phyloP scores from a whole-genome alignment of 1,140 invertebrate species.

The Fopius arisanus region DNA sequence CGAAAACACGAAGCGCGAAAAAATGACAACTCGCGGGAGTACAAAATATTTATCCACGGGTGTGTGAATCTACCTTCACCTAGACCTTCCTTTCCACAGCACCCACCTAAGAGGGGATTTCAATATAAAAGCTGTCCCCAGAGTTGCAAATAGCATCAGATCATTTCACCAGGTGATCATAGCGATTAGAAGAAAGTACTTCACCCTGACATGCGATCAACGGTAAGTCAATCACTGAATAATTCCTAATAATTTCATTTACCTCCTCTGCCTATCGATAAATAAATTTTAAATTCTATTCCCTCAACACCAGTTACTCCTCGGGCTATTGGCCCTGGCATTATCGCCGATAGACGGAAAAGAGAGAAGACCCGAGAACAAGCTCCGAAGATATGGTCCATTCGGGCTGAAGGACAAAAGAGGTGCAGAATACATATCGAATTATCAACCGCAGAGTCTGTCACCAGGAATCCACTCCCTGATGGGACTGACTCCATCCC shows the following conservation, averaged over 20 bases:
- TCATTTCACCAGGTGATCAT: slow-evolving; percentile 29
- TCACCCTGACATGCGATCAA: slow-evolving; percentile 43
- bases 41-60: slow-evolving; percentile 6
- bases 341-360: slow-evolving; percentile 40
- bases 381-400: slow-evolving; percentile 29
- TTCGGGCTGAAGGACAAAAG: slow-evolving; percentile 51
- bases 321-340: slow-evolving; percentile 42
- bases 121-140: slow-evolving; percentile 63
- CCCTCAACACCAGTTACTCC: slow-evolving; percentile 42
- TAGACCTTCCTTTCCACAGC: slow-evolving; percentile 64
- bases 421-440: slow-evolving; percentile 48
- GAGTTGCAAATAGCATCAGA: slow-evolving; percentile 57
- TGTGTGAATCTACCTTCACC: slow-evolving; percentile 61
- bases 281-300: not conserved
- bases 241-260: not conserved
- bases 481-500: slow-evolving; percentile 25
- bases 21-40: too few species aligned
- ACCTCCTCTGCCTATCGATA: too few species aligned
- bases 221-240: slow-evolving; percentile 48
- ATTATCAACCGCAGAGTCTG: slow-evolving; percentile 40
- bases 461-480: slow-evolving; percentile 33
- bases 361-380: slow-evolving; percentile 39
- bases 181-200: not conserved
- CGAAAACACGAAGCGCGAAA: not conserved
- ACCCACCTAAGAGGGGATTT: slow-evolving; percentile 57